These are phyloP conservation scores for Pitta sordida DNA, from an alignment of 2,113 vertebrate species.

Conservation along the genomic window DNA sequence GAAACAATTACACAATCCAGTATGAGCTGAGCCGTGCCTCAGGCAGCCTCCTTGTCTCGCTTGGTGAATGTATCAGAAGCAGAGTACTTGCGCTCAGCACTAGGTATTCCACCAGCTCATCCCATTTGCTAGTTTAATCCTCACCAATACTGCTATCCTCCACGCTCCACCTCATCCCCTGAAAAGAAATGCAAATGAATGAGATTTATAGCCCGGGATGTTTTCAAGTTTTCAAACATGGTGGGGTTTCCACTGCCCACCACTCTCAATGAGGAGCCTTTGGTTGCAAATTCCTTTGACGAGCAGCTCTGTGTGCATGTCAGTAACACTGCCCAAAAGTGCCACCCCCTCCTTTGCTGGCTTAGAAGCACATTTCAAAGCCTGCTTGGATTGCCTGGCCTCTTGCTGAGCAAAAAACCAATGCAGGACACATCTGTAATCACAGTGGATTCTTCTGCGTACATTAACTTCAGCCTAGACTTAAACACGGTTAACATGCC, in stretches of 20 bases:
- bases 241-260: not conserved
- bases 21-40: not conserved
- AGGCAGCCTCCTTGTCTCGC: not conserved
- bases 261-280: not conserved
- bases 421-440: not conserved
- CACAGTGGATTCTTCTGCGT: not conserved
- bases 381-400: not conserved
- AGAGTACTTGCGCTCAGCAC: not conserved
- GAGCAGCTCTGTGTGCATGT: not conserved
- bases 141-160: slow-evolving; percentile 48
- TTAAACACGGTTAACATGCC: not conserved
- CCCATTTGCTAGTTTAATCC: slow-evolving; percentile 42
- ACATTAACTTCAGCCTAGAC: not conserved
- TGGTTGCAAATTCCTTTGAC: slow-evolving; percentile 33
- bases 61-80: not conserved
- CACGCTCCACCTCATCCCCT: slow-evolving; percentile 27
- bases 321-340: not conserved
- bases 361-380: slow-evolving; percentile 26
- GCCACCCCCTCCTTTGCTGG: not conserved
- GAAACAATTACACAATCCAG: not conserved
- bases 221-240: slow-evolving; percentile 48
- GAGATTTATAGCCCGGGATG: slow-evolving; percentile 47
- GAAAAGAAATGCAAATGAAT: slow-evolving; percentile 66
- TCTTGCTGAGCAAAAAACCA: not conserved
- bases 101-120: slow-evolving; percentile 27